Evolutionary conservation across 2,797 vertebrate genomes (phyloP), one percentile per base, ranked within the genome.

Genomic region (Otolemur crassicaudatus): DNA sequence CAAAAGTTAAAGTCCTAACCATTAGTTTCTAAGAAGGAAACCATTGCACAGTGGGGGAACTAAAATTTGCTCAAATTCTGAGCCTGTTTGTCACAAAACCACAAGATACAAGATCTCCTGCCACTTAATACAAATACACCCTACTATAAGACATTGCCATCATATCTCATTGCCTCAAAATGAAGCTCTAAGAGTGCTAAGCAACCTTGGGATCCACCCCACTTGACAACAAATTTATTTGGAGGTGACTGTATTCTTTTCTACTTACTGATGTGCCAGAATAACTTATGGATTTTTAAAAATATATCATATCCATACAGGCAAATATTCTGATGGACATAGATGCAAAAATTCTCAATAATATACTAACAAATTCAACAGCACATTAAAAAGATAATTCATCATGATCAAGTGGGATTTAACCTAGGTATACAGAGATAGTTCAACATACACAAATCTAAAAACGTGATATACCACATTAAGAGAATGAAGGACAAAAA

Each of bases 151-250:
- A 87, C 4, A 16, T 49, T 56, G 20, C 29, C 76, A 17, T 69
- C 63, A 53, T 49, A 76, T 17, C 40, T 81, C 43, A 65, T 25
- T 40, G 23, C 20, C 81, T 43, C 23, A 69, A 90, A 94, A 90
- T 69, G 34, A 90, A 91, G 56, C 87, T 76, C n/a, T 29, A 17
- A 70, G 25, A 83, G 63, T 75, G 12, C 10, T 25, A 73, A 19
- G 0, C 22, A 87, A 63, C 31, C 56, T 40, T 69, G 25, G 10
- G 34, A 67, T 61, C 25, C 23, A 69, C 87, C 37, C 34, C 49
- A 89, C 40, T 83, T 43, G 19, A 83, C 43, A 90, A 34, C 67
- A 40, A 92, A 87, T 61, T 84, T 67, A 85, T 87, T 56, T 87
- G 81, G 63, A 70, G 23, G 11, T 84, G 53, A 67, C 29, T 80